These are phyloP conservation scores for Galago senegalensis DNA, from an alignment of 2,797 vertebrate genomes.

Conservation along the genomic window DNA sequence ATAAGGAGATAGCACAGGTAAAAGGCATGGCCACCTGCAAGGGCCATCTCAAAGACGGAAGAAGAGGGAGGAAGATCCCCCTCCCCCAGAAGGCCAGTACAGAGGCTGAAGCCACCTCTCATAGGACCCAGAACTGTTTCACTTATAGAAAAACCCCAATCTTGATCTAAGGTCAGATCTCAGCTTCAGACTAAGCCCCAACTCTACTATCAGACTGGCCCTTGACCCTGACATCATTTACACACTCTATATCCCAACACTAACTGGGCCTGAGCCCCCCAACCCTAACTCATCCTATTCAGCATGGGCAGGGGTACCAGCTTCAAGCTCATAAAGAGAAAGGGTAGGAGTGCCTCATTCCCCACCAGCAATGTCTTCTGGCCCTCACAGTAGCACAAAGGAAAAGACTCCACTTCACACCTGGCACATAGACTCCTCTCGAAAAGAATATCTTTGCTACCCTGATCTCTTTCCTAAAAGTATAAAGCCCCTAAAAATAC, in stretches of 20 bases:
- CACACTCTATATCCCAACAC: neutral
- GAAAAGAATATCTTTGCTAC: neutral
- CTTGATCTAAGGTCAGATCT: neutral
- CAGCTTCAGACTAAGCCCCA: neutral
- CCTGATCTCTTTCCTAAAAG: neutral
- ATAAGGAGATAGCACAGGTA: neutral
- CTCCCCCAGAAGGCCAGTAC: neutral
- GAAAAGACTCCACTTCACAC: neutral
- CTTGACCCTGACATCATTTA: conserved; percentile 12
- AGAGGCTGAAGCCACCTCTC: neutral
- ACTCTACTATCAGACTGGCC: neutral
- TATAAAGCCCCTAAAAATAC: conserved; percentile 61
- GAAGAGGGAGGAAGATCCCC: neutral
- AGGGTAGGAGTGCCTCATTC: neutral
- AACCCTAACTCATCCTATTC: conserved; percentile 10
- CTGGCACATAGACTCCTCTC: conserved; percentile 52
- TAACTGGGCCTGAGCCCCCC: neutral
- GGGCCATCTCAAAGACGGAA: neutral
- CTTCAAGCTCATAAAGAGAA: conserved; percentile 1
- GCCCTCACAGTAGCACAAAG: neutral
- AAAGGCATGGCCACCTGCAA: neutral
- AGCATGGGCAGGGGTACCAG: neutral
- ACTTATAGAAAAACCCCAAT: neutral
- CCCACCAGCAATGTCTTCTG: neutral
- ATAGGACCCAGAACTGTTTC: neutral